A percentile compares a stretch with the other conserved stretches of the same genome.
These are phyloP conservation scores for Pseudochirops cupreus DNA, from an alignment of 2,797 vertebrate genomes.

Conservation along the genomic window DNA sequence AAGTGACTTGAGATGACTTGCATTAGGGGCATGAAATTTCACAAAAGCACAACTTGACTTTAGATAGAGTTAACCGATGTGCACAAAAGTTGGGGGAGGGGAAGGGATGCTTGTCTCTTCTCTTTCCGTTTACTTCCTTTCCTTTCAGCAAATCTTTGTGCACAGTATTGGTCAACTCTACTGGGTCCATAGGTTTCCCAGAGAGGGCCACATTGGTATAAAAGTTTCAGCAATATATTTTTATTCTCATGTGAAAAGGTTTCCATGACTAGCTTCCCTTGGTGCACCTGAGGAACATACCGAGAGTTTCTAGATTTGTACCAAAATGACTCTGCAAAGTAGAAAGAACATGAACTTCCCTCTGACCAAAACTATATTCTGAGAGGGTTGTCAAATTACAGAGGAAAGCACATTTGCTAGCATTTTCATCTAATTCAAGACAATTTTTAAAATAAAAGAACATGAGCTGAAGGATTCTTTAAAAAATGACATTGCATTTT, in stretches of 20 bases:
- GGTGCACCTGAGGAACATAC: not conserved
- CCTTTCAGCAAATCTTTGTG: slow-evolving; percentile 1
- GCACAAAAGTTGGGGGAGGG: not conserved
- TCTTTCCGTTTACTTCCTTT: slow-evolving; percentile 40
- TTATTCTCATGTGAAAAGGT: not conserved
- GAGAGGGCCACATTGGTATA: slow-evolving; percentile 33
- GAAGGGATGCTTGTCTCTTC: not conserved
- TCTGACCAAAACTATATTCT: slow-evolving; percentile 48
- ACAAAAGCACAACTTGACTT: slow-evolving; percentile 16
- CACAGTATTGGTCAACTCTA: slow-evolving; percentile 27
- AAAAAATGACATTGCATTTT: slow-evolving; percentile 76
- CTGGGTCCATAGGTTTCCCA: slow-evolving; percentile 3
- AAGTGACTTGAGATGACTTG: slow-evolving; percentile 18
- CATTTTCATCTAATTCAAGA: slow-evolving; percentile 51
- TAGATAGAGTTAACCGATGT: slow-evolving; percentile 43
- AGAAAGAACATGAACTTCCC: slow-evolving; percentile 48
- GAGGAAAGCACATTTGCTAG: slow-evolving; percentile 47
- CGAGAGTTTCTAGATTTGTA: slow-evolving; percentile 24
- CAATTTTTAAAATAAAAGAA: slow-evolving; percentile 61
- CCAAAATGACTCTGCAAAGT: slow-evolving; percentile 17
- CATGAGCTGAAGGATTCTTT: slow-evolving; percentile 2
- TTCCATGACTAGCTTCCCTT: slow-evolving; percentile 33
- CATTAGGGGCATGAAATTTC: slow-evolving; percentile 19
- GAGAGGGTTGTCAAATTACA: slow-evolving; percentile 19
- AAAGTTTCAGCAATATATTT: slow-evolving; percentile 36